Percentiles rank a stretch among this genome's conserved stretches.
Evolutionary conservation across 2,113 vertebrate species (phyloP).

Genomic region (Pongo pygmaeus): DNA sequence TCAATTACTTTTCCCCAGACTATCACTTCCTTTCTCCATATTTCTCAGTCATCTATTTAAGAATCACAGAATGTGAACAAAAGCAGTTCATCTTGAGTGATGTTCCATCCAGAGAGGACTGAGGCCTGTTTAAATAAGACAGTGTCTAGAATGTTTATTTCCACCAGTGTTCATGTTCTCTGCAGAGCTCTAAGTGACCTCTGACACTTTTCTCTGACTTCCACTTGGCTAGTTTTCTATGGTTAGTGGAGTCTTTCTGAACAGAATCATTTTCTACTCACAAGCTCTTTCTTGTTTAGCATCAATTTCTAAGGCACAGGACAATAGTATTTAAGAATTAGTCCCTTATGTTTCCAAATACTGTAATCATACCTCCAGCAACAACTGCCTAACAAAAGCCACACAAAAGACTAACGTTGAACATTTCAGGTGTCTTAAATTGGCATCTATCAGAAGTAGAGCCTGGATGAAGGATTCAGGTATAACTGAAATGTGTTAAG

Average conservation of each 20-base stretch:
- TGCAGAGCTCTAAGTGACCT: background rate
- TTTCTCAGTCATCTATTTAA: background rate
- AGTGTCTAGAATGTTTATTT: background rate
- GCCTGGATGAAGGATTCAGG: background rate
- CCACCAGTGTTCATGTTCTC: background rate
- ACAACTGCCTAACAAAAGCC: background rate
- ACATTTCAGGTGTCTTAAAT: background rate
- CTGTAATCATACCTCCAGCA: background rate
- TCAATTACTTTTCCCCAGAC: background rate
- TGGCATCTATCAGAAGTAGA: background rate
- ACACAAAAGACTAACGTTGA: background rate
- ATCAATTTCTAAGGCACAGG: background rate
- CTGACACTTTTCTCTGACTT: background rate
- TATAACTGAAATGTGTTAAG: background rate
- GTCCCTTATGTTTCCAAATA: background rate
- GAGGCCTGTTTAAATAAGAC: background rate
- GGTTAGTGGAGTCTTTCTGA: background rate
- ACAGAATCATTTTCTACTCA: background rate
- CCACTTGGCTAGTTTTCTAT: background rate
- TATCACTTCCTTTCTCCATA: background rate
- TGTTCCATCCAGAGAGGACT: background rate
- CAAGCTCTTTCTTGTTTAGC: background rate
- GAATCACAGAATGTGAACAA: background rate
- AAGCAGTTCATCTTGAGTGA: background rate
- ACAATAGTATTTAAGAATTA: conserved; percentile 6